Evolutionary conservation across 2,113 vertebrate genomes (phyloP), one percentile per base, ranked within the genome.

Genomic region (Gavialis gangeticus): DNA sequence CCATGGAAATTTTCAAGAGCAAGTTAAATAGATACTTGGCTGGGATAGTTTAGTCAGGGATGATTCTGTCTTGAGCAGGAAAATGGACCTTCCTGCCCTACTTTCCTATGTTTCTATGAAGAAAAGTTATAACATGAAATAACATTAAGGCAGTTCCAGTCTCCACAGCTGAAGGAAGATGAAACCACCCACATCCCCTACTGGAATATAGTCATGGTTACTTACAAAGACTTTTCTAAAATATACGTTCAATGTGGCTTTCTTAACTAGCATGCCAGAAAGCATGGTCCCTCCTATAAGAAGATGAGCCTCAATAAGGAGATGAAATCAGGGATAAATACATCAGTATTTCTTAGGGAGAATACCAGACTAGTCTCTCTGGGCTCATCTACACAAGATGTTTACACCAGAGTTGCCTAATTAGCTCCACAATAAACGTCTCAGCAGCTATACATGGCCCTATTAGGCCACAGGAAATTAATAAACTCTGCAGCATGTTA

Each of bases 191-290:
- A 76, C 15, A 27, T 75, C 12, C 46, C 75, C 66, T 76, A 25
- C 25, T 22, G 63, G n/a, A 5, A 6, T 71, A 82, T 71, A 59
- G 11, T 30, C 27, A 59, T 4, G 25, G 27, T 88, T 17, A 66
- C 88, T 15, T 76, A 25, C 54, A 93, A 84, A 28, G 64, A 95
- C 79, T 21, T 87, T 59, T 90, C 28, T 62, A 89, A 73, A 82
- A 84, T n/a, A 75, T 91, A 15, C 9, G 85, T 62, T 92, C 69
- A 87, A 80, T 10, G 6, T 76, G 17, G 2, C 75, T 12, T 3
- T 87, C 92, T 80, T 60, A 28, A 37, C 6, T 60, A 66, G 18
- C 28, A 71, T 28, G 67, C 6, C 17, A 69, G 86, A 90, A 82
- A 64, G 22, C 88, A 81, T 91, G 75, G 28, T 22, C 24, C 5